Base-by-base conservation (phyloP, 2,113 vertebrate genomes). In the Sinosuthora webbiana region DNA sequence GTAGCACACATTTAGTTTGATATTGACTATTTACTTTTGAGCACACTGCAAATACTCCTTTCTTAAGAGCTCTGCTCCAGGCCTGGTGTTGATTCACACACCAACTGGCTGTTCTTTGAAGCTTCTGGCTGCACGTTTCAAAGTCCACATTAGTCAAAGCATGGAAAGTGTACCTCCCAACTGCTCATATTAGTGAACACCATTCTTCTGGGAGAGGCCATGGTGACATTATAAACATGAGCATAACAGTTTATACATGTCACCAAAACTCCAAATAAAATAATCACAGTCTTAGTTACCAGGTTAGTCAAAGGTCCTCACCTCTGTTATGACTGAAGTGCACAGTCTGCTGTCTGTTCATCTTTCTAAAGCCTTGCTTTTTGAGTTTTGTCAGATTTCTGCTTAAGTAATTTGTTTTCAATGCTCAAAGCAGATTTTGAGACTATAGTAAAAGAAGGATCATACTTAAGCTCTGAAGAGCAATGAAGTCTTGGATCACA, bases 121-220 rank as follows among this genome's bases (percentile, higher is more conserved):
- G 75, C 70, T 95, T 67, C 62, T 87, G 89, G 62, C 70, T 30
- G 18, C 57, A 83, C 0, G 13, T 85, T 85, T 69, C 84, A 86
- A 96, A 97, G 95, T 88, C 75, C 82, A 44, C 27, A 74, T 91
- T 80, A 91, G 67, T 90, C 84, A 88, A 84, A 82, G 87, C 60
- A 91, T 59, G 75, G 84, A 85, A 93, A 91, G 35, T 9, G 0
- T 55, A 87, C 73, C 94, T 87, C 84, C 67, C 91, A 70, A 52
- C 59, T 94, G 89, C 74, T 95, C 89, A 47, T 17, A 42, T 63
- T 31, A 83, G 39, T 7, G 4, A 93, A 85, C 31, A 33, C 28
- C 74, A 67, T 86, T 95, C 78, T 91, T 87, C 45, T 70, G n/a
- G 74, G 70, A 64, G 50, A 68, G 30, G 35, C 30, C 6, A 2